Evolutionary conservation across 1,140 invertebrate species (phyloP), one percentile per base, ranked within the genome.

Genomic region (Drosophila sp.): DNA sequence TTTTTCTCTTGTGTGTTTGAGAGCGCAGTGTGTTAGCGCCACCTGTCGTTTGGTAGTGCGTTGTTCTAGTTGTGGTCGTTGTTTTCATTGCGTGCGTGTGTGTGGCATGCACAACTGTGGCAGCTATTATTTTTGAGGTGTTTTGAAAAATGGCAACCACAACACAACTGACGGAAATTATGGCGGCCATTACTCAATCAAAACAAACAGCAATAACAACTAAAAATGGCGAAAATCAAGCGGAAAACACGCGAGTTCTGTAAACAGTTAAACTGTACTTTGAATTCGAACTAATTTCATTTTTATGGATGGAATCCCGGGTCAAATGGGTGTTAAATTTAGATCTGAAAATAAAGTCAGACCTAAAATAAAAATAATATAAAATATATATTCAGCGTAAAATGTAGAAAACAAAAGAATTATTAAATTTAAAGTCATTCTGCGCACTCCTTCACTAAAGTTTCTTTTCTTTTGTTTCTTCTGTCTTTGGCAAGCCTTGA

Each of bases 151-250:
- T 46, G 36, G 18, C 50, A 25, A 48, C 48, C 56, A 36, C 63
- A 74, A 41, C 54, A 69, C 14, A 67, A 53, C 71, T 61, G 64
- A 16, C 65, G 32, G 64, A 67, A 64, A 71, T 71, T 71, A 71
- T 57, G 46, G 34, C 50, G 18, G 34, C 7, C 69, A 58, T 66
- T 66, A 66, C 27, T 72, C 62, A 72, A 66, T 72, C 65, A 69
- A 69, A 54, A 63, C 25, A 36, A 11, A 25, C n/a, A 38, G 11
- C 27, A 29, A 29, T n/a, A n/a, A n/a, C n/a, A 27, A 27, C 25
- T 13, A 16, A 34, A 45, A 62, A 51, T 36, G 13, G 8, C 6
- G 14, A 25, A 34, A 36, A 36, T 32, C 36, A 29, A 53, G 36
- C 25, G 9, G 27, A 61, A 36, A 29, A 13, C 21, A 21, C 21